These are phyloP conservation scores for Ophion ventricosus DNA, from an alignment of 2,888 invertebrate genomes.

Conservation along the genomic window DNA sequence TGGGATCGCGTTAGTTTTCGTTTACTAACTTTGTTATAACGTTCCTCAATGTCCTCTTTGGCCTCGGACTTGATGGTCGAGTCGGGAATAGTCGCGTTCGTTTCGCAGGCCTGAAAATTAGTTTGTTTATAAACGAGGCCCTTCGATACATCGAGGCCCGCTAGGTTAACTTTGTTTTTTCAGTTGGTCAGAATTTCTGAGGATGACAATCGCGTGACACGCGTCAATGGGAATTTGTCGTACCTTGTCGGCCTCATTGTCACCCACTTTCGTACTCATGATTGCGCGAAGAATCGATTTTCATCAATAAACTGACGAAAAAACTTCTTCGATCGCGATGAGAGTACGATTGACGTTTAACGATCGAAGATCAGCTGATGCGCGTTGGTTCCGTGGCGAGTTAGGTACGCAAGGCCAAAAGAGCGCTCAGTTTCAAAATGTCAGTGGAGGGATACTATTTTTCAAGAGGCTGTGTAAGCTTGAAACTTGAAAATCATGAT, in stretches of 20 bases:
- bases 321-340: background rate
- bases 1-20: background rate
- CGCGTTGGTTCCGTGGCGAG: background rate
- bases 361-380: constrained; percentile 42
- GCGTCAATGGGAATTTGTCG: background rate
- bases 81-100: constrained; percentile 33
- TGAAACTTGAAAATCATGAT: background rate
- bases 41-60: constrained; percentile 71
- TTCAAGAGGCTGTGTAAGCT: background rate
- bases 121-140: background rate
- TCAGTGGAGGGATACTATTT: background rate
- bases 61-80: constrained; percentile 49
- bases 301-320: constrained; percentile 44
- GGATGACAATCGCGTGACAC: background rate
- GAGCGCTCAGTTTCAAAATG: background rate
- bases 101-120: constrained; percentile 50
- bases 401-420: background rate
- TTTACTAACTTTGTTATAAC: constrained; percentile 71
- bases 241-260: constrained; percentile 57
- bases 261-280: constrained; percentile 52
- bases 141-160: constrained; percentile 7
- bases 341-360: constrained; percentile 1
- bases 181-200: background rate
- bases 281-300: constrained; percentile 2
- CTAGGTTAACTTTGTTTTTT: constrained; percentile 11